Base-by-base conservation (phyloP, 2,113 vertebrate genomes). In the Chascanopsetta lugubris region DNA sequence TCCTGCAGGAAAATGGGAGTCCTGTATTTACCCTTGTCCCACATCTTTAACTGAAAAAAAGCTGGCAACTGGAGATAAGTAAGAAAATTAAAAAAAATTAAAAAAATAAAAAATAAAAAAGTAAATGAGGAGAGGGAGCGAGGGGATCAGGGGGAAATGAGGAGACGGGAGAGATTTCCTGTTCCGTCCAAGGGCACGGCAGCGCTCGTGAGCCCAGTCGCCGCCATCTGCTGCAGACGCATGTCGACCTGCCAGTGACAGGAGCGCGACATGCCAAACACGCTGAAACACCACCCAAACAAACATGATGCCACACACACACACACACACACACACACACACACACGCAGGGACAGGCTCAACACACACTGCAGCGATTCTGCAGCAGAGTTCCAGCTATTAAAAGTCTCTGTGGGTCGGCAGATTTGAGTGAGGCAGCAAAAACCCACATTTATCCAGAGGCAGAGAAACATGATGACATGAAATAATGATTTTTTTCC, bases 151-250 rank as follows among this genome's bases (percentile, higher is more conserved):
- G 22, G 3, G 30, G 40, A 49, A 80, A 49, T 22, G 45, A 75
- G 32, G 54, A 30, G 43, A 50, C n/a, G n/a, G 21, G 30, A 57
- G 66, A 82, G 40, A 62, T 56, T 73, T 69, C 53, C 36, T 68
- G 67, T 79, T 57, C 30, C 48, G 25, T 75, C 69, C 82, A 89
- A 87, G 80, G 86, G 69, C 79, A 75, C 48, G 79, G 76, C 62
- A 61, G 63, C 45, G 71, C 68, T 85, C 60, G 36, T 81, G 74
- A 80, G 83, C 74, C 75, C 76, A 53, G 81, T 54, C 60, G 30
- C 71, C 38, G 72, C 86, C 86, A 88, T 88, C 86, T 90, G 89
- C 69, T 87, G 27, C 75, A 80, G 84, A 70, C 87, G 70, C 61
- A 70, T 2, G 64, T 84, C 83, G 47, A 68, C 53, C 75, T 65